A percentile compares a stretch with the other conserved stretches of the same genome.
phyloP scores from a whole-genome alignment of 2,888 invertebrate genomes.

The Teleiodes luculella region DNA sequence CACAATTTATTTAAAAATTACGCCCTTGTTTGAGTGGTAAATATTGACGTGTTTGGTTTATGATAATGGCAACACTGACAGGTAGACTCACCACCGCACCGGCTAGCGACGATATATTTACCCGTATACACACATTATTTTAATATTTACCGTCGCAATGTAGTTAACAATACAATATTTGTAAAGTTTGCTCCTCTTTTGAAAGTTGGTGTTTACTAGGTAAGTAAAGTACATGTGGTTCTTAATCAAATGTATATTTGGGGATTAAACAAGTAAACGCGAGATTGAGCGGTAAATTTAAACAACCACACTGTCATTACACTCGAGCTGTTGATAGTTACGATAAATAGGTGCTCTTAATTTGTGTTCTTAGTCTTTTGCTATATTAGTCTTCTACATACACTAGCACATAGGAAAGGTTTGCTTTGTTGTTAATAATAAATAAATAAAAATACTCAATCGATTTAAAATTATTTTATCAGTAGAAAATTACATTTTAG shows the following conservation, averaged over 20 bases:
- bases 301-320: conserved; percentile 8
- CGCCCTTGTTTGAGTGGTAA: conserved; percentile 77
- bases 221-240: conserved; percentile 48
- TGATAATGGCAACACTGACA: conserved; percentile 77
- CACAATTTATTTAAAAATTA: conserved; percentile 80
- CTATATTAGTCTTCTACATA: no score
- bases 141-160: conserved; percentile 74
- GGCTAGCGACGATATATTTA: conserved; percentile 73
- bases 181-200: conserved; percentile 74
- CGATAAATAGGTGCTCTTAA: conserved; percentile 1
- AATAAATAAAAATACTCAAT: no score
- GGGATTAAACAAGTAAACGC: conserved; percentile 47
- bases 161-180: conserved; percentile 77
- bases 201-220: conserved; percentile 63
- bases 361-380: conserved; percentile 7
- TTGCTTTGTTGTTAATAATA: no score
- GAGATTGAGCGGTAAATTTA: conserved; percentile 41
- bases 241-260: conserved; percentile 74
- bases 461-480: no score
- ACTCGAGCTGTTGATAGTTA: no score
- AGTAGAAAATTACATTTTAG: no score
- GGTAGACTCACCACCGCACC: conserved; percentile 47
- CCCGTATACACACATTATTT: conserved; percentile 67
- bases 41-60: conserved; percentile 79
- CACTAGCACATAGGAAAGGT: no score